Evolutionary conservation across 2,797 vertebrate species (phyloP), one percentile per base, ranked within the genome.

Genomic region (Diplodus sargus): DNA sequence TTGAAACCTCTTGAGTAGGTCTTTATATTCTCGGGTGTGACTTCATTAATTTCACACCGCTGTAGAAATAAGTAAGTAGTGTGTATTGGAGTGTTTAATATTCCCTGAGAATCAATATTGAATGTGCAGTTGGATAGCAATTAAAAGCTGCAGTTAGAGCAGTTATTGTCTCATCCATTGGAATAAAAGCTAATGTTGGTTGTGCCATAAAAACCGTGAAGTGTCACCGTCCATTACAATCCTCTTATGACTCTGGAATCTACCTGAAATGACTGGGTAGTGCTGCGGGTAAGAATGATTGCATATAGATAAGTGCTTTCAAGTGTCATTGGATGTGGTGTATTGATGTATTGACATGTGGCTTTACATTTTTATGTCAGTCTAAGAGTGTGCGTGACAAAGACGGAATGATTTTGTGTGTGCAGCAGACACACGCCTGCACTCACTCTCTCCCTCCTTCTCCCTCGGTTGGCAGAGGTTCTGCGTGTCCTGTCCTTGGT

Each of bases 401-500:
- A 72, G 75, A 70, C 70, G 16, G 56, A 47, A 57, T 67, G 53
- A 72, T 78, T 85, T 57, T 64, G 72, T 70, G 48, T 71, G 74
- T 80, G 57, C 13, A 6, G 17, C 72, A 22, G 48, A 79, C 60
- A 51, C 68, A 18, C n/a, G n/a, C 61, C 56, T 52, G 53, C 59
- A 20, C 84, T 64, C 69, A 0, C 57, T 39, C 59, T 25, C 61
- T n/a, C 58, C 42, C 58, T n/a, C 16, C 52, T 0, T 14, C 17
- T 58, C 58, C 70, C 28, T 78, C 49, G 25, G 52, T 58, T 68
- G 73, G 69, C 70, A 58, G 73, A 70, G 78, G 57, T 74, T 89
- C 78, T 49, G 72, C 66, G 59, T 84, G 89, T 87, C 90, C 88
- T 87, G 87, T 93, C 91, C 91, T 92, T 87, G 87, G 83, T 59